Conservation (phyloP, 1,140 invertebrate genomes). For the Odontomachus brunneus region DNA sequence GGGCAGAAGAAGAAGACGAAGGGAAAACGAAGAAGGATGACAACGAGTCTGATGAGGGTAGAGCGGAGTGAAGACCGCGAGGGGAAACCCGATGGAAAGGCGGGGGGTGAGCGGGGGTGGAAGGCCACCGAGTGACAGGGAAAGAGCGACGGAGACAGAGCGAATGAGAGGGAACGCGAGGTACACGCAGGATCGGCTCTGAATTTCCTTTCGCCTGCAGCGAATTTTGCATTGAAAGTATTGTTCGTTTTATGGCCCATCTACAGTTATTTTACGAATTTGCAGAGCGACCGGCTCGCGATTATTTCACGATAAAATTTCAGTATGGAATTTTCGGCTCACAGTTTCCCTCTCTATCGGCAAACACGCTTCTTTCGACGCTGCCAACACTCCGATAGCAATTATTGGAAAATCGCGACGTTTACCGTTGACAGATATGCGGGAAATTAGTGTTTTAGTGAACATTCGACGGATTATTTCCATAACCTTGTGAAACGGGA, state of each 20-base stretch:
- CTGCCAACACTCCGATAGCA: too few relatives aligned
- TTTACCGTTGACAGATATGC: too few relatives aligned
- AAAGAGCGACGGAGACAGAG: slow-evolving; percentile 14
- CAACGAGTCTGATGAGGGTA: neutral
- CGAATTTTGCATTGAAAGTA: too few relatives aligned
- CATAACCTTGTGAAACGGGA: too few relatives aligned
- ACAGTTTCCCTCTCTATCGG: too few relatives aligned
- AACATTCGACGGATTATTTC: too few relatives aligned
- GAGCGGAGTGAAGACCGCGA: neutral
- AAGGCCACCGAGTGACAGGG: slow-evolving; percentile 27
- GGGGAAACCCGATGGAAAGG: too few relatives aligned
- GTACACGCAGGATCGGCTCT: neutral
- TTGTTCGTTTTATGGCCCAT: too few relatives aligned
- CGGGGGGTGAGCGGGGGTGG: neutral
- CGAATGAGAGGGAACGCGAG: slow-evolving; percentile 13
- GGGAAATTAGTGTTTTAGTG: too few relatives aligned
- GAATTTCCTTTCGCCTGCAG: neutral
- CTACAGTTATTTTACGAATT: neutral
- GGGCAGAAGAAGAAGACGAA: neutral
- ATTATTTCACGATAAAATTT: neutral
- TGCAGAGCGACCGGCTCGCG: neutral
- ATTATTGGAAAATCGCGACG: too few relatives aligned
- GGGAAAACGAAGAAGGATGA: slow-evolving; percentile 14
- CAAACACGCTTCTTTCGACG: too few relatives aligned
- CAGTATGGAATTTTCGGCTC: neutral